Evolutionary conservation across 2,888 invertebrate species (phyloP).

Genomic region (Lomographa bimaculata): DNA sequence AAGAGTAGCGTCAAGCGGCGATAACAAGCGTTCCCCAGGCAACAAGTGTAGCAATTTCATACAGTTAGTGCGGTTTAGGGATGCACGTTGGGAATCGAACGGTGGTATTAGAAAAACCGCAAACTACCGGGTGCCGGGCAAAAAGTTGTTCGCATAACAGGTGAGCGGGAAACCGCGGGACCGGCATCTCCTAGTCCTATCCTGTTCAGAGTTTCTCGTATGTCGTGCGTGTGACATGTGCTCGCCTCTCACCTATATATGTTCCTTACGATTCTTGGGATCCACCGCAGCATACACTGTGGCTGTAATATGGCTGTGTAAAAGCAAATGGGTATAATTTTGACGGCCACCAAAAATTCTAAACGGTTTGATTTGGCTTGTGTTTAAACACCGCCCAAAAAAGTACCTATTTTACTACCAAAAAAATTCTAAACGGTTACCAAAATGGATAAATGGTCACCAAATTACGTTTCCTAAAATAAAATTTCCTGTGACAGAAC

Average conservation of each 20-base stretch:
- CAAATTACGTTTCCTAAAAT: no score
- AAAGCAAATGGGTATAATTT: no score
- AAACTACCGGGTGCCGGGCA: constrained; percentile 47
- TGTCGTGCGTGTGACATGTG: constrained; percentile 23
- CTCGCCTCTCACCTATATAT: constrained; percentile 11
- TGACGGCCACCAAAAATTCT: no score
- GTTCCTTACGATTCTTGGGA: constrained; percentile 10
- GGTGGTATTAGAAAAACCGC: constrained; percentile 58
- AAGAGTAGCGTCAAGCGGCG: constrained; percentile 33
- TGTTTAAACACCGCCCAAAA: no score
- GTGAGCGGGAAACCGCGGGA: constrained; percentile 47
- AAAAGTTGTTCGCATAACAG: constrained; percentile 58
- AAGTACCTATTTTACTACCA: no score
- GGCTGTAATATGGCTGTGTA: no score
- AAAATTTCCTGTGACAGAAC: no score
- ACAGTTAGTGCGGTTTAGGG: constrained; percentile 65
- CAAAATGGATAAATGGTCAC: no score
- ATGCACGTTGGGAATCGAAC: constrained; percentile 52
- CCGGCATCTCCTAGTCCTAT: constrained; percentile 33
- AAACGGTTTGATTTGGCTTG: no score
- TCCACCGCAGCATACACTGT: constrained; percentile 3
- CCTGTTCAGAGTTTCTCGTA: constrained; percentile 29
- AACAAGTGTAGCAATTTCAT: constrained; percentile 52
- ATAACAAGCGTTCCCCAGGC: constrained; percentile 41
- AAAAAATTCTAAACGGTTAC: no score